These are phyloP conservation scores for Hydrozoanthus tunicans DNA, from an alignment of 64 coral and sea anemone genomes.

Conservation along the genomic window DNA sequence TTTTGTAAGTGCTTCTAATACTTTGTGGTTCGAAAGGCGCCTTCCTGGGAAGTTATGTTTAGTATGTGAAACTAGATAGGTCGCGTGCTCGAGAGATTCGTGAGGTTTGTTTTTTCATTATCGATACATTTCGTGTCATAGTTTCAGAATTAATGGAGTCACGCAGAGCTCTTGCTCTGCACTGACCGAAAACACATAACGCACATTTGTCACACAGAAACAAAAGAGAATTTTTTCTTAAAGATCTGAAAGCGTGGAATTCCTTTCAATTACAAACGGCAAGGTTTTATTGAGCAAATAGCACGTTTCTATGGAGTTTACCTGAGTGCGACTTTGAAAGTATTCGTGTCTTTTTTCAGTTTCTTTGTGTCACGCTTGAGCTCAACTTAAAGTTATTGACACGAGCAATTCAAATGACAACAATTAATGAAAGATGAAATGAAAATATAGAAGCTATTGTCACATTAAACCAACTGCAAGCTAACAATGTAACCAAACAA, in stretches of 20 bases:
- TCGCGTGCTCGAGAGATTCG: neutral
- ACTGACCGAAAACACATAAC: neutral
- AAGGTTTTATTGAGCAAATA: neutral
- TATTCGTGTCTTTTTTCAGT: conserved; percentile 28
- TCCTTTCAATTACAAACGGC: neutral
- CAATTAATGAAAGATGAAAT: conserved; percentile 1
- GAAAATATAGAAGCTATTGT: neutral
- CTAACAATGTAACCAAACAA: conserved; percentile 24
- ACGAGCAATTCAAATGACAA: conserved; percentile 44
- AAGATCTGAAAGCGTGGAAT: neutral
- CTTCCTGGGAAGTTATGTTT: neutral
- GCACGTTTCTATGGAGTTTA: neutral
- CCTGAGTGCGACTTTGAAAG: conserved; percentile 13
- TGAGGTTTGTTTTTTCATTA: neutral
- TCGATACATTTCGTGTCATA: conserved; percentile 24
- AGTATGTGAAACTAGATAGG: neutral
- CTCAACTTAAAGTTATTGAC: conserved; percentile 34
- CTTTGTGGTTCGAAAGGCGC: neutral
- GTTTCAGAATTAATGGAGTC: neutral
- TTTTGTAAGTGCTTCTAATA: neutral
- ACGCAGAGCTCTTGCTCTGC: neutral
- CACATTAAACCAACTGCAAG: neutral
- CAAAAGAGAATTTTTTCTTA: neutral
- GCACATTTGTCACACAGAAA: neutral
- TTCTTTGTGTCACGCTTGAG: conserved; percentile 42